Base-by-base conservation (phyloP, 30 jellyfish, hydroid and myxozoan genomes). In the Pseudorhiza aurosa region DNA sequence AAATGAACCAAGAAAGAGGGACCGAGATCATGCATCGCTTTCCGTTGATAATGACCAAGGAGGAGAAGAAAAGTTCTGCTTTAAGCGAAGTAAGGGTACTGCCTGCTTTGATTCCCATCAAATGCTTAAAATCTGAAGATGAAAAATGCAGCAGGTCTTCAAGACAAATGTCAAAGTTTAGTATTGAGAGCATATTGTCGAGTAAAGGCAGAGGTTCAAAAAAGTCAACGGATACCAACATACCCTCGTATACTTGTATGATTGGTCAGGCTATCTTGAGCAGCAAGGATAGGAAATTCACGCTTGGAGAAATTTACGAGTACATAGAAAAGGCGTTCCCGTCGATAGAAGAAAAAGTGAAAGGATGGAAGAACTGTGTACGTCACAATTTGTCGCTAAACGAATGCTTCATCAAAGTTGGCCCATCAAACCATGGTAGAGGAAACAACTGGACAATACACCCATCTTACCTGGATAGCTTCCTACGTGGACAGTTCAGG, bases 321-420 rank as follows among this genome's bases (percentile, higher is more conserved):
- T 85, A 71, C 46, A 85, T 85, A 4, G 96, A 85, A 42, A 47
- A 17, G 25, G 29, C 45, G 70, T 85, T 42, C 36, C 88, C 88
- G 4, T 65, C 85, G 0, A 58, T 85, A 31, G 89, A 73, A 64
- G 64, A 50, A 15, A 72, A 70, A 37, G 96, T 85, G 24, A 85
- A 85, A 25, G 96, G 96, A 8, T 85, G 96, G 96, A 60, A 85
- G 57, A 85, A 85, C 62, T 85, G 96, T 50, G 96, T 85, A 12
- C 88, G 96, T 14, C 96, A 85, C 44, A 85, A 85, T 30, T 37
- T 85, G 64, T 72, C 89, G 5, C 62, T 85, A 29, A 77, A 85
- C 49, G 96, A 85, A 28, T 85, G 96, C 43, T 85, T 85, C 45
- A 43, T 85, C 45, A 85, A 85, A 45, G 42, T 85, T n/a, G 96